Conservation (phyloP, 2,888 invertebrate genomes). For the Gryllus longicercus region DNA sequence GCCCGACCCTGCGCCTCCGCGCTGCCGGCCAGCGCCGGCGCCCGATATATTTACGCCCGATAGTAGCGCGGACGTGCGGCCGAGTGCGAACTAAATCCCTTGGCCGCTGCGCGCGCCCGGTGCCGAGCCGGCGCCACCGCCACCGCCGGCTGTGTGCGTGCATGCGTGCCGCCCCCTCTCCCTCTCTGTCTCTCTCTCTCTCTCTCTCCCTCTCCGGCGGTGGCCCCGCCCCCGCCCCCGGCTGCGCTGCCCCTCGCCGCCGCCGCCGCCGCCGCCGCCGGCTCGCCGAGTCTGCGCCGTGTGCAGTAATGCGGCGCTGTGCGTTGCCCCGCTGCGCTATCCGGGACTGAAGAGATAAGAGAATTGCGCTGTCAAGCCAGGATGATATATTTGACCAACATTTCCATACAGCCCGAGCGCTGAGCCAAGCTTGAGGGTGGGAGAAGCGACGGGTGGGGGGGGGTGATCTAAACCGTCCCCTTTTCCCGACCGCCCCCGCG, state of each 20-base stretch:
- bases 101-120: neutral
- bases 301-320: conserved; percentile 21
- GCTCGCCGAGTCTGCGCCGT: conserved; percentile 18
- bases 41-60: neutral
- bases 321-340: conserved; percentile 19
- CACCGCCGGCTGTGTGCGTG: neutral
- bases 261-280: conserved; percentile 22
- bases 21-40: neutral
- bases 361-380: conserved; percentile 43
- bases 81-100: neutral
- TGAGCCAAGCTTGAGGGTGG: conserved; percentile 27
- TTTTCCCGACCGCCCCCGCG: conserved; percentile 22
- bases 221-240: neutral
- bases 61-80: conserved; percentile 10
- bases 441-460: neutral
- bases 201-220: neutral
- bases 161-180: neutral
- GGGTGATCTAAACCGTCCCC: conserved; percentile 28
- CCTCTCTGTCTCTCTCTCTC: no score
- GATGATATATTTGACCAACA: conserved; percentile 89
- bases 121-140: neutral
- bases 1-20: neutral
- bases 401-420: conserved; percentile 61
- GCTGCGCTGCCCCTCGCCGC: neutral
- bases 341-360: conserved; percentile 36